Percentiles rank a stretch among this genome's conserved stretches.
These are phyloP conservation scores for Acleris holmiana DNA, from an alignment of 2,888 invertebrate species.

Conservation along the genomic window DNA sequence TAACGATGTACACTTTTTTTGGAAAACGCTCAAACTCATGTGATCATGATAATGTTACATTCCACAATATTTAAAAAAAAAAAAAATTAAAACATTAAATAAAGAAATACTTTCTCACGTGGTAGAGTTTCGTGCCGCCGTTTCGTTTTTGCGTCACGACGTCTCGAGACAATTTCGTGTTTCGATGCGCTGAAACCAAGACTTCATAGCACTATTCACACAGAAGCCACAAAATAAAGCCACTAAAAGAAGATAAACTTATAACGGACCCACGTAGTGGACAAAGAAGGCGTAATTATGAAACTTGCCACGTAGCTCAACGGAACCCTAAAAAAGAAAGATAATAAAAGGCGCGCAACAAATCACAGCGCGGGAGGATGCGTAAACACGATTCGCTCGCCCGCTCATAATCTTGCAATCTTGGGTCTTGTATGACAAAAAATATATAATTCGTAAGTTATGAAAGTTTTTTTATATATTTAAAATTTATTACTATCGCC, in stretches of 20 bases:
- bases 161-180: no score
- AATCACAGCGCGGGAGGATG: constrained; percentile 58
- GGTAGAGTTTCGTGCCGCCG: no score
- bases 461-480: not conserved
- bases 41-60: no score
- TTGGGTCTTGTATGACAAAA: constrained; percentile 7
- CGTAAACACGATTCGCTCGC: constrained; percentile 52
- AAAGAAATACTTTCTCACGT: no score
- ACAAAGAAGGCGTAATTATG: constrained; percentile 20
- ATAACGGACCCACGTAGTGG: constrained; percentile 9
- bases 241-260: constrained; percentile 10
- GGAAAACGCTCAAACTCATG: no score
- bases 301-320: constrained; percentile 26
- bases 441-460: constrained; percentile 6
- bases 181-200: no score
- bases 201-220: not conserved
- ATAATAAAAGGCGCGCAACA: constrained; percentile 60
- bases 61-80: no score
- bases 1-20: no score
- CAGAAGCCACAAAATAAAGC: not conserved
- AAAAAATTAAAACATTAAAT: no score
- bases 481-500: no score
- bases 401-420: constrained; percentile 19
- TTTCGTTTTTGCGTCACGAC: no score
- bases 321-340: constrained; percentile 45